Percentiles rank a stretch among this genome's conserved stretches.
phyloP scores from a whole-genome alignment of 2,888 invertebrate genomes.

The Thecocarcelia acutangulata region DNA sequence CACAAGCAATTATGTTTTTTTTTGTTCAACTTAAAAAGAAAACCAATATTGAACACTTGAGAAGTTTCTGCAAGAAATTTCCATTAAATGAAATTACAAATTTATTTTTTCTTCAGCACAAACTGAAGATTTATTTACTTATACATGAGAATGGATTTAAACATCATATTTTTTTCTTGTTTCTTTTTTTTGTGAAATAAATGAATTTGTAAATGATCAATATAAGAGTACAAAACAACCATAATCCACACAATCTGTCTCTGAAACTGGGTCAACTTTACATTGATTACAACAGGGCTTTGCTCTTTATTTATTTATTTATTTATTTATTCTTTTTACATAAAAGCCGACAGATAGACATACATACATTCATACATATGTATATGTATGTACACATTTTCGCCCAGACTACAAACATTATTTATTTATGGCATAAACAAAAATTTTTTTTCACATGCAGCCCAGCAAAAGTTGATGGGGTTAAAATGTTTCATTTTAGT shows the following conservation, averaged over 20 bases:
- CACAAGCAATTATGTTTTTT: neutral
- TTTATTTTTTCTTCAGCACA: neutral
- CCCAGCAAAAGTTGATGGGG: slow-evolving; percentile 28
- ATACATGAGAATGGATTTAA: slow-evolving; percentile 12
- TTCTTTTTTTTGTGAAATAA: slow-evolving; percentile 16
- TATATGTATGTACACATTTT: slow-evolving; percentile 18
- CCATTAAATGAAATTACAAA: slow-evolving; percentile 24
- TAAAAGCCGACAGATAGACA: slow-evolving; percentile 21
- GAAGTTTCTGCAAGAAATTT: slow-evolving; percentile 19
- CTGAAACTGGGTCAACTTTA: slow-evolving; percentile 67
- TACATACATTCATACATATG: neutral
- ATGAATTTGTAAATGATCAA: slow-evolving; percentile 47
- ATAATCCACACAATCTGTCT: slow-evolving; percentile 53
- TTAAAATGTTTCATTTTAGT: neutral
- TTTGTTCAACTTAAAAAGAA: slow-evolving; percentile 3
- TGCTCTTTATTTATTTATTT: slow-evolving; percentile 53
- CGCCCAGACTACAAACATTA: slow-evolving; percentile 52
- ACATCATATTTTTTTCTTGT: too few relatives aligned
- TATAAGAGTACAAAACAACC: slow-evolving; percentile 28
- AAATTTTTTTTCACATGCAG: slow-evolving; percentile 4
- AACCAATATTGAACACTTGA: neutral
- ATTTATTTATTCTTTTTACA: slow-evolving; percentile 25
- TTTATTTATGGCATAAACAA: slow-evolving; percentile 17
- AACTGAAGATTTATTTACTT: slow-evolving; percentile 16
- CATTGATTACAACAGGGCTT: slow-evolving; percentile 65